phyloP scores from a whole-genome alignment of 2,797 vertebrate genomes.

The Staurois parvus region DNA sequence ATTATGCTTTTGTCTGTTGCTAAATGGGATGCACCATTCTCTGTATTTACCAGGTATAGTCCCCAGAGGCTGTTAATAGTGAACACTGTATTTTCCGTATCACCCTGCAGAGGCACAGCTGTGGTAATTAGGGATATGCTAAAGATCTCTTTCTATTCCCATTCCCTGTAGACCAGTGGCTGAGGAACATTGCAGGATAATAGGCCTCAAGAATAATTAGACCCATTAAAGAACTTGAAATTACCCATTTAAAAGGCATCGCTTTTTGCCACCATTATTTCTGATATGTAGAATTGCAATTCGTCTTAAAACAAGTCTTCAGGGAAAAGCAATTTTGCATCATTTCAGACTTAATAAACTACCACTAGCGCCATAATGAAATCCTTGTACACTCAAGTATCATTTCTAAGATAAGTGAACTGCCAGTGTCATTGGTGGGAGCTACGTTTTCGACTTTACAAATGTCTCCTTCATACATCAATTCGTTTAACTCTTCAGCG shows the following conservation, averaged over 20 bases:
- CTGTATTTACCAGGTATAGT: neutral
- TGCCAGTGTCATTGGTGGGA: neutral
- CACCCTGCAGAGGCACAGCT: neutral
- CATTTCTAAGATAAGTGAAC: neutral
- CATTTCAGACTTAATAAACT: conserved; percentile 5
- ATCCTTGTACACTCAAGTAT: neutral
- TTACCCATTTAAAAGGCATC: neutral
- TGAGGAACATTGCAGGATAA: conserved; percentile 4
- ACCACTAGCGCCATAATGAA: neutral
- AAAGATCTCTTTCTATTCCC: neutral
- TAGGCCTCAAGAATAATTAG: conserved; percentile 4
- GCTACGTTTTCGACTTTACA: neutral
- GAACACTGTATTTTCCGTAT: neutral
- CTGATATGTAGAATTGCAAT: conserved; percentile 4
- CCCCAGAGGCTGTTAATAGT: neutral
- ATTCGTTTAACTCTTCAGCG: neutral
- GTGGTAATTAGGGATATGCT: conserved; percentile 1
- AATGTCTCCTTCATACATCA: neutral
- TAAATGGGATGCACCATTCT: neutral
- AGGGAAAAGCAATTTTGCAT: neutral
- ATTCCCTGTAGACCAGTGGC: neutral
- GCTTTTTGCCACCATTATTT: neutral
- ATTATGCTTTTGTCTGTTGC: neutral
- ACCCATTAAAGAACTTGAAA: neutral
- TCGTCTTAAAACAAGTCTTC: neutral